These are phyloP conservation scores for Ylistrum balloti DNA, from an alignment of 1,140 invertebrate species.

Conservation along the genomic window DNA sequence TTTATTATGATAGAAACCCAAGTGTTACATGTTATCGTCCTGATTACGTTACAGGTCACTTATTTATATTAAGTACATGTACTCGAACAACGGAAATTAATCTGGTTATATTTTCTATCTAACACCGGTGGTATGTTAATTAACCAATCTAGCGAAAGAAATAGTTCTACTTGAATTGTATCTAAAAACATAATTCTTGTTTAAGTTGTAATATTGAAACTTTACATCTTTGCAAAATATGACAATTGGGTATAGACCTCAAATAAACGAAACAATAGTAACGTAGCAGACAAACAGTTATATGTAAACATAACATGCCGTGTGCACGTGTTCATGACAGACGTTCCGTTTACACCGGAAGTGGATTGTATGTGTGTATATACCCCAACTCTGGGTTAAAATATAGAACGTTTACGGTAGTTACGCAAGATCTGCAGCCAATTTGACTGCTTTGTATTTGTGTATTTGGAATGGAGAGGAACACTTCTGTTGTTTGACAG, in stretches of 20 bases:
- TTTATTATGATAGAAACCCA: no score
- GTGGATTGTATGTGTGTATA: neutral
- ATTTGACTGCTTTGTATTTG: neutral
- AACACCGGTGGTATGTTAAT: neutral
- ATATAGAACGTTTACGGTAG: neutral
- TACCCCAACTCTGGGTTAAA: neutral
- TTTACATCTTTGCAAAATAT: neutral
- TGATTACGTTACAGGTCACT: no score
- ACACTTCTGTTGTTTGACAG: neutral
- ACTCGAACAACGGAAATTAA: no score
- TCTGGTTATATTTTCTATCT: neutral
- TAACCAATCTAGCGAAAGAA: neutral
- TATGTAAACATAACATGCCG: neutral
- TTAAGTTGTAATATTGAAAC: neutral
- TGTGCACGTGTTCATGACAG: neutral
- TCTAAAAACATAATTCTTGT: neutral
- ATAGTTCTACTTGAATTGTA: neutral
- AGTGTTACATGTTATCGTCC: no score
- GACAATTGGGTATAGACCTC: neutral
- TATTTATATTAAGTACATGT: no score
- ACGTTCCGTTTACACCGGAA: neutral
- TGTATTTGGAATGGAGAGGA: neutral
- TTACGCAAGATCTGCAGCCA: constrained; percentile 2
- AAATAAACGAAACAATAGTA: constrained; percentile 5
- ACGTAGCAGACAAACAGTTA: neutral